Base-by-base conservation (phyloP, 1,140 invertebrate species). In the Chrysopa pallens region DNA sequence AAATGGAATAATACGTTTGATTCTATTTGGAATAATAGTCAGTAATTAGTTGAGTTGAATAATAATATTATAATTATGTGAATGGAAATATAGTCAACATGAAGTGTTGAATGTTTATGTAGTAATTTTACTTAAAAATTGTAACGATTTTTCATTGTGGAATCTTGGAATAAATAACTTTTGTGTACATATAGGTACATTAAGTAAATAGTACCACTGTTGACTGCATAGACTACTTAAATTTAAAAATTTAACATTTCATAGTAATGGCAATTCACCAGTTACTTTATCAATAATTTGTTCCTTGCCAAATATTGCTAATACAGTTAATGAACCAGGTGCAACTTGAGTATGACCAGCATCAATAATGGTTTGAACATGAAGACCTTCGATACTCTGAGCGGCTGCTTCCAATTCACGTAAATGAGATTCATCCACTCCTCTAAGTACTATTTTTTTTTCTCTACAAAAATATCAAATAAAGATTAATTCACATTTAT, bases 341-440 rank as follows among this genome's bases (percentile, higher is more conserved):
- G 66, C 54, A 46, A 77, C 68, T 59, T 78, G 73, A 31, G 75
- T 78, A 48, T 58, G 61, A 7, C 75, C 75, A 36, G 73, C 73
- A 62, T 78, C 75, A 40, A 67, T 63, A 4, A 78, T 71, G 39
- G 74, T 46, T 54, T 72, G 73, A 42, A 62, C 60, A 37, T 68
- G 70, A 36, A 76, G 51, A 40, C 61, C 61, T 8, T 61, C 43
- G 4, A 33, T 33, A 27, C 52, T 48, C 23, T 63, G 59, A 6
- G 73, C 72, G 51, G 66, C 60, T 41, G 62, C 61, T 48, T 63
- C 59, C 23, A 78, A 49, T 35, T 66, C 59, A 37, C 63, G 53
- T 33, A 77, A 55, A 50, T 78, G 71, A 29, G 61, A 50, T 27
- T 66, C 61, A 52, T 62, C 67, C 42, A 68, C 62, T n/a, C 69